A percentile compares a stretch with the other conserved stretches of the same genome.
Evolutionary conservation across 2,797 vertebrate genomes (phyloP).

Genomic region (Tauraco hartlaubi): DNA sequence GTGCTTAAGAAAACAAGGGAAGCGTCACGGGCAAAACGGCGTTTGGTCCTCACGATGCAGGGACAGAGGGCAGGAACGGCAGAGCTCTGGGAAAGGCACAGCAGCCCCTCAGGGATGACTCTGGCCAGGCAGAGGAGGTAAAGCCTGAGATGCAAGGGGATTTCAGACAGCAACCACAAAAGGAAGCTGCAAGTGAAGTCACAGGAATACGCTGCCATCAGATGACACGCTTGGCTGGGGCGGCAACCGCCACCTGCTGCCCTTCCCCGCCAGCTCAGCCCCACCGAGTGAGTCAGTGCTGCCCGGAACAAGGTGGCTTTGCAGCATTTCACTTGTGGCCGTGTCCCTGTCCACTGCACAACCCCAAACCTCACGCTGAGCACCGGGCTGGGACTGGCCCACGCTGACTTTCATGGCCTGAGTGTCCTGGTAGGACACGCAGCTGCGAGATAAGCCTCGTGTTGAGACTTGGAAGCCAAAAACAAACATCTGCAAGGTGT

Average conservation of each 20-base stretch:
- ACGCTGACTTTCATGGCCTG: rapidly evolving
- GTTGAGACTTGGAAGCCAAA: not conserved
- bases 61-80: not conserved
- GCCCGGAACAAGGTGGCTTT: not conserved
- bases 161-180: not conserved
- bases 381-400: not conserved
- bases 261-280: not conserved
- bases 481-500: not conserved
- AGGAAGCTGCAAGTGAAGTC: constrained; percentile 3
- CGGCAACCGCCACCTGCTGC: rapidly evolving
- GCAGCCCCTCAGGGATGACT: not conserved
- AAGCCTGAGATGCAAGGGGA: not conserved
- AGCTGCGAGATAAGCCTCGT: not conserved
- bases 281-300: not conserved
- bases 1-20: not conserved
- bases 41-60: rapidly evolving
- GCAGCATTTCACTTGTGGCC: not conserved
- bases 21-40: not conserved
- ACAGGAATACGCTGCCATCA: not conserved
- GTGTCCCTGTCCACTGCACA: not conserved
- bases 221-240: rapidly evolving
- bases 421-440: not conserved
- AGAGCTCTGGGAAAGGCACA: not conserved
- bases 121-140: not conserved
- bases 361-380: not conserved